These are phyloP conservation scores for Okapia johnstoni DNA, from an alignment of 2,113 vertebrate species.

Conservation along the genomic window DNA sequence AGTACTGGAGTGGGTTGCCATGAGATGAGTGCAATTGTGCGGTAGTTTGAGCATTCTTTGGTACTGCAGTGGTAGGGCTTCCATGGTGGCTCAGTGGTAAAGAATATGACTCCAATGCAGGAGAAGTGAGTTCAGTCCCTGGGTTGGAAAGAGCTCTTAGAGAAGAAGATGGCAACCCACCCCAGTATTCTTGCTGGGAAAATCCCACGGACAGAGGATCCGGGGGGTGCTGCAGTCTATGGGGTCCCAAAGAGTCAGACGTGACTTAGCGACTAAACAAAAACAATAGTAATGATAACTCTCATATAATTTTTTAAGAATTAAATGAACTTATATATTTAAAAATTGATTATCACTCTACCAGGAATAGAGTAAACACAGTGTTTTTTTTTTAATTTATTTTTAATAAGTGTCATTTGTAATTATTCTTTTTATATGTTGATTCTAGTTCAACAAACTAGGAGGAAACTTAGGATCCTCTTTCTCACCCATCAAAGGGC, in stretches of 20 bases:
- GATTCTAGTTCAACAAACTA: neutral
- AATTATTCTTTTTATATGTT: slow-evolving; percentile 14
- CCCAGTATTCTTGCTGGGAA: neutral
- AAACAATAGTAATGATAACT: neutral
- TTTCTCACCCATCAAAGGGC: neutral
- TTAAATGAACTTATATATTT: neutral
- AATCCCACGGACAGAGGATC: neutral
- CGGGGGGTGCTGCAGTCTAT: neutral
- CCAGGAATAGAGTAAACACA: neutral
- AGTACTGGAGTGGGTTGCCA: no score
- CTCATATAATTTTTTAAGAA: neutral
- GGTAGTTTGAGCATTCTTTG: no score
- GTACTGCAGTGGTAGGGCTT: neutral
- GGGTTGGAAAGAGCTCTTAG: neutral
- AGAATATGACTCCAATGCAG: neutral
- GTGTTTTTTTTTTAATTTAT: neutral
- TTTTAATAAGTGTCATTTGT: neutral
- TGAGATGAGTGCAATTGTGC: no score
- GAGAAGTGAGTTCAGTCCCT: neutral
- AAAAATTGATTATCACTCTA: neutral
- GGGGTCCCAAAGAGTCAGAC: neutral
- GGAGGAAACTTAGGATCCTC: neutral
- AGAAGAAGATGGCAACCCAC: neutral
- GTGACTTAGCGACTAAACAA: neutral
- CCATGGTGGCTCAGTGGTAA: neutral